A percentile compares a stretch with the other conserved stretches of the same genome.
Evolutionary conservation across 2,888 invertebrate species (phyloP).

Genomic region (Amorpha juglandis): DNA sequence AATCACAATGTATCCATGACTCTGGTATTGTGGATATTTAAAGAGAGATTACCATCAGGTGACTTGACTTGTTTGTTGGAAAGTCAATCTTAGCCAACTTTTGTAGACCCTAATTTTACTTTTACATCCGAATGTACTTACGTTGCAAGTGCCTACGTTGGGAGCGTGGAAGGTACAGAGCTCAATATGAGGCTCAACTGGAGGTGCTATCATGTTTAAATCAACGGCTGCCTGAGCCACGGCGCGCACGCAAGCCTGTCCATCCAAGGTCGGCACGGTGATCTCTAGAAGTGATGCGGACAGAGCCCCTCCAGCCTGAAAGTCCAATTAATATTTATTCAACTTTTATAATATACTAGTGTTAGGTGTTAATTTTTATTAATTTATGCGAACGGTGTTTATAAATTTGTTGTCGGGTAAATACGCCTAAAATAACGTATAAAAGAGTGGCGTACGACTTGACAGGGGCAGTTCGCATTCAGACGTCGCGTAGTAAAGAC

Average conservation of each 20-base stretch:
- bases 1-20: too few relatives aligned
- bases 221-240: constrained; percentile 39
- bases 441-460: too few relatives aligned
- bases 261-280: constrained; percentile 38
- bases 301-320: constrained; percentile 51
- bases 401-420: too few relatives aligned
- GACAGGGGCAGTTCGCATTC: too few relatives aligned
- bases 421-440: too few relatives aligned
- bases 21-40: too few relatives aligned
- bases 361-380: too few relatives aligned
- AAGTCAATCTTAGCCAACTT: background rate
- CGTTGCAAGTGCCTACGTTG: constrained; percentile 60
- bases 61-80: too few relatives aligned
- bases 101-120: background rate
- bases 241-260: constrained; percentile 42
- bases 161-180: constrained; percentile 56
- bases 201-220: constrained; percentile 48
- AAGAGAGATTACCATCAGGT: too few relatives aligned
- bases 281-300: constrained; percentile 49
- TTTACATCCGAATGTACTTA: constrained; percentile 47
- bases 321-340: background rate
- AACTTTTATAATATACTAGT: too few relatives aligned
- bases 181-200: constrained; percentile 58
- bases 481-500: too few relatives aligned
- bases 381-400: too few relatives aligned